Conservation (phyloP, 2,888 invertebrate species). For the Eupeodes luniger region DNA sequence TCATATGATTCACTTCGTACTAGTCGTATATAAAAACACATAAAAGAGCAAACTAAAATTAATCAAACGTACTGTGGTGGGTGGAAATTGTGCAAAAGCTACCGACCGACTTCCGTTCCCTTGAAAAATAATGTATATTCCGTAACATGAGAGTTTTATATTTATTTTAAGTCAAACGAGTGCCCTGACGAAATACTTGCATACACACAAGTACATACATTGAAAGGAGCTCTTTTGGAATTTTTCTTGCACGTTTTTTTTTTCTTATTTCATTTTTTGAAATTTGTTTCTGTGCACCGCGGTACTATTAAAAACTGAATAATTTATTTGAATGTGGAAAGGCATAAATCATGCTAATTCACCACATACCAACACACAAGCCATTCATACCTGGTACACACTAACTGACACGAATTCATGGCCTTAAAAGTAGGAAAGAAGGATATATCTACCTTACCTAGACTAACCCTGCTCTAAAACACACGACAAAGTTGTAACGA, state of each 20-base stretch:
- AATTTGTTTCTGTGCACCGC: constrained; percentile 15
- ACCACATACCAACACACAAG: background rate
- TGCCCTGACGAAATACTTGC: background rate
- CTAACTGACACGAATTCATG: background rate
- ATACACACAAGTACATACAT: background rate
- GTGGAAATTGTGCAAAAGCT: constrained; percentile 40
- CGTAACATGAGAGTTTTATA: constrained; percentile 2
- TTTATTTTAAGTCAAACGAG: constrained; percentile 6
- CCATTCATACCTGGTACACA: background rate
- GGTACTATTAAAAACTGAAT: constrained; percentile 66
- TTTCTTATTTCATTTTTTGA: background rate
- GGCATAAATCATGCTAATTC: constrained; percentile 65
- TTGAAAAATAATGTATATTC: background rate
- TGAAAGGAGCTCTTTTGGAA: constrained; percentile 12
- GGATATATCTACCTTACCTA: background rate
- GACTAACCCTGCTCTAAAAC: no score
- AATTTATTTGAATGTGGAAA: constrained; percentile 64
- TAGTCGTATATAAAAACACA: constrained; percentile 33
- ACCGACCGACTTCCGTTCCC: background rate
- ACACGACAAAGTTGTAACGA: background rate
- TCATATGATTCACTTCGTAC: constrained; percentile 47
- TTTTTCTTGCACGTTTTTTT: background rate
- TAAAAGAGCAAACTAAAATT: constrained; percentile 56
- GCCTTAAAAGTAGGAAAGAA: background rate
- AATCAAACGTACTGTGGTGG: constrained; percentile 52